phyloP scores from a whole-genome alignment of 64 coral and sea anemone species.

The Montipora cactus region DNA sequence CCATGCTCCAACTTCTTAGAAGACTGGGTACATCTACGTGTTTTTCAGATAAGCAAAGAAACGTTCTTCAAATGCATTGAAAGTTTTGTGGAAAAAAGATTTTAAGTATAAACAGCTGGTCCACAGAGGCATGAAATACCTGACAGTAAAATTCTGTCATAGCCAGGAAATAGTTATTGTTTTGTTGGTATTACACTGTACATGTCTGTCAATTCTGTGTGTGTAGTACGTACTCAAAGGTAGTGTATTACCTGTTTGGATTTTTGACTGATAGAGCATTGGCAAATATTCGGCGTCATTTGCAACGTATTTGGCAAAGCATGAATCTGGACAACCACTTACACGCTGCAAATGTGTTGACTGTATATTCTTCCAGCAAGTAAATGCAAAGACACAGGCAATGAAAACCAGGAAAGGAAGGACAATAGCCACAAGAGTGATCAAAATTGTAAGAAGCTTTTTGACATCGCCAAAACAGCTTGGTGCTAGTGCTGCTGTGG shows the following conservation, averaged over 20 bases:
- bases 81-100: too few species aligned
- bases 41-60: too few species aligned
- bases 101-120: too few species aligned
- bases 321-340: not conserved
- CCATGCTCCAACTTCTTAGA: too few species aligned
- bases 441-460: not conserved
- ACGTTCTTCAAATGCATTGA: too few species aligned
- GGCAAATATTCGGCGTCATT: not conserved
- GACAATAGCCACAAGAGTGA: not conserved
- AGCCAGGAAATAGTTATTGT: too few species aligned
- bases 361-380: not conserved
- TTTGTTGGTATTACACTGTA: too few species aligned
- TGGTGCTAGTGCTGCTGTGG: not conserved
- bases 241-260: not conserved
- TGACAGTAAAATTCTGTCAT: too few species aligned
- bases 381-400: not conserved
- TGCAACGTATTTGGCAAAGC: not conserved
- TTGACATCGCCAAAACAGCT: not conserved
- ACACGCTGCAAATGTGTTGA: not conserved
- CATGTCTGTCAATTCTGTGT: too few species aligned
- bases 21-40: too few species aligned
- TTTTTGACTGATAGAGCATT: not conserved
- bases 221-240: too few species aligned
- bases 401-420: not conserved
- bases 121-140: too few species aligned